Evolutionary conservation across 1,140 invertebrate species (phyloP).

Genomic region (Drosophila sechellia): DNA sequence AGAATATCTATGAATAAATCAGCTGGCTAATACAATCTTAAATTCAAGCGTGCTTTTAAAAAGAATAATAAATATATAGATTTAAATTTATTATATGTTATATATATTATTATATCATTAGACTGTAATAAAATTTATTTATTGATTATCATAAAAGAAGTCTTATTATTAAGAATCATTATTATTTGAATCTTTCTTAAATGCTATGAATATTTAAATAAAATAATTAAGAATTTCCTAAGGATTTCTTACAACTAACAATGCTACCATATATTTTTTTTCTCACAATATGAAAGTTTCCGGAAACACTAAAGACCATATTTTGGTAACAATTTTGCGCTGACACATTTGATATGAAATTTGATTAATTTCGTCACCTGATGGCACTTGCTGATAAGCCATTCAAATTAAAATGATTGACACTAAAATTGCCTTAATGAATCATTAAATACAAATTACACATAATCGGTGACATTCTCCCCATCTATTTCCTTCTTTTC

Average conservation of each 20-base stretch:
- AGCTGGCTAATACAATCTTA: conserved; percentile 26
- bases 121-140: background rate
- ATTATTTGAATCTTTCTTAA: background rate
- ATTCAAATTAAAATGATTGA: conserved; percentile 54
- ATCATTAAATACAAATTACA: conserved; percentile 55
- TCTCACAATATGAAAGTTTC: background rate
- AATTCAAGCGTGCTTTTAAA: conserved; percentile 20
- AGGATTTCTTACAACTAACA: background rate
- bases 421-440: conserved; percentile 52
- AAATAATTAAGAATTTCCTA: too few relatives aligned
- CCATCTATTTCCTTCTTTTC: background rate
- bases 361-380: conserved; percentile 54
- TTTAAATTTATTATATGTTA: too few relatives aligned
- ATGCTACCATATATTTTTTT: too few relatives aligned
- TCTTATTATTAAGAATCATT: too few relatives aligned
- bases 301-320: background rate
- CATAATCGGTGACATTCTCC: conserved; percentile 49
- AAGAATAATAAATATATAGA: too few relatives aligned
- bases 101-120: too few relatives aligned
- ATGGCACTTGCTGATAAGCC: conserved; percentile 39
- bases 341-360: conserved; percentile 48
- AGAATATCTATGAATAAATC: conserved; percentile 50
- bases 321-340: conserved; percentile 30
- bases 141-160: background rate
- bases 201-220: background rate